Conservation (phyloP, 2,113 vertebrate species). For the Beaufortia kweichowensis region DNA sequence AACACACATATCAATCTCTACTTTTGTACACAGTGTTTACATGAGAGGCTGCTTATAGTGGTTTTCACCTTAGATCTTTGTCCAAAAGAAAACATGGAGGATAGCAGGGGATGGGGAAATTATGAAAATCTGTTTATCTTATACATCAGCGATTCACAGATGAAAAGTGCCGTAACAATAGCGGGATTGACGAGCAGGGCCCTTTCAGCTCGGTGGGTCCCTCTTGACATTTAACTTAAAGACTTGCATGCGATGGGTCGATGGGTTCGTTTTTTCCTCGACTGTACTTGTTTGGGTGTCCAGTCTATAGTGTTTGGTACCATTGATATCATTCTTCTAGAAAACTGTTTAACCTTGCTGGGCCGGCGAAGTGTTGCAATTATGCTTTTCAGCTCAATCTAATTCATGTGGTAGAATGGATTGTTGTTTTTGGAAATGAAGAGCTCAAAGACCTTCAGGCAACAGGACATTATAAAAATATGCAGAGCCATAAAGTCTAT, state of each 20-base stretch:
- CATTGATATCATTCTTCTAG: constrained; percentile 20
- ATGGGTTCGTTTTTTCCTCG: constrained; percentile 18
- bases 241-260: constrained; percentile 26
- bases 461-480: constrained; percentile 39
- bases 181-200: constrained; percentile 53
- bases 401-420: constrained; percentile 23
- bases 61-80: constrained; percentile 50
- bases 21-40: constrained; percentile 45
- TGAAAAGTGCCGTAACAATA: constrained; percentile 54
- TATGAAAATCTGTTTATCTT: constrained; percentile 53
- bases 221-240: constrained; percentile 41
- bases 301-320: not conserved
- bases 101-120: constrained; percentile 46
- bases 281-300: constrained; percentile 28
- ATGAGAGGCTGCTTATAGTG: constrained; percentile 46
- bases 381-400: not conserved
- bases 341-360: not conserved
- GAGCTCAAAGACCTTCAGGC: constrained; percentile 27
- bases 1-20: constrained; percentile 42
- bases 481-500: constrained; percentile 41
- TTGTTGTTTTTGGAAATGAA: constrained; percentile 37
- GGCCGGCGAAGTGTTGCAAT: not conserved
- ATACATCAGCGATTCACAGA: constrained; percentile 53
- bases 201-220: constrained; percentile 33
- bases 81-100: constrained; percentile 50